Evolutionary conservation across 2,113 vertebrate species (phyloP), one percentile per base, ranked within the genome.

Genomic region (Leptodactylus fuscus): DNA sequence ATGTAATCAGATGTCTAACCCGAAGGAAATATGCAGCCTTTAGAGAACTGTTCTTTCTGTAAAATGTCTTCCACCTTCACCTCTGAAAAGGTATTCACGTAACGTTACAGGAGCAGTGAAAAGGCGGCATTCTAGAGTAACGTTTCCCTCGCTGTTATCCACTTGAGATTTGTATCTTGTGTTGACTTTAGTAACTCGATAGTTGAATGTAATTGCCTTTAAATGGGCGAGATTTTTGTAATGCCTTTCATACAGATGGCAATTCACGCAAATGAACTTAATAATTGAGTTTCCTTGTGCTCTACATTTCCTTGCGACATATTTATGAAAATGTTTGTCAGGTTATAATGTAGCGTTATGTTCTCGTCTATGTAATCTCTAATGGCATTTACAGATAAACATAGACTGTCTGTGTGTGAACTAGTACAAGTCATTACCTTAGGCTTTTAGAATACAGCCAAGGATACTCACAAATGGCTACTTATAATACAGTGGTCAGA

Each of bases 121-220:
- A 71, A 86, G 75, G 67, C 83, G 71, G 48, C 76, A 15, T 70
- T 85, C 83, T 79, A 69, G 13, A 71, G 84, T 55, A 78, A 58
- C 77, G 69, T 69, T 77, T 85, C 60, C 38, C 67, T 65, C 84
- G 81, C n/a, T 73, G 84, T 80, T 86, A 80, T 71, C 84, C 76
- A 73, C 77, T 86, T 86, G 84, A 86, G 84, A 86, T 86, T 86
- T 60, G 46, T 81, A 86, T 86, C 84, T 86, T 46, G 65, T 73
- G 84, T 86, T 86, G 84, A 86, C 84, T 86, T 71, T 41, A 60
- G 84, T 86, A 86, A 86, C 49, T 73, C 32, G 77, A 86, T 80
- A 81, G 76, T 73, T 60, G 49, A 86, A 81, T 46, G 84, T 86
- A 86, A 86, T 86, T 86, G 65, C 84, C 76, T 85, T 32, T 86